These are phyloP conservation scores for Andrena flavipes DNA, from an alignment of 2,888 invertebrate genomes.

Conservation along the genomic window DNA sequence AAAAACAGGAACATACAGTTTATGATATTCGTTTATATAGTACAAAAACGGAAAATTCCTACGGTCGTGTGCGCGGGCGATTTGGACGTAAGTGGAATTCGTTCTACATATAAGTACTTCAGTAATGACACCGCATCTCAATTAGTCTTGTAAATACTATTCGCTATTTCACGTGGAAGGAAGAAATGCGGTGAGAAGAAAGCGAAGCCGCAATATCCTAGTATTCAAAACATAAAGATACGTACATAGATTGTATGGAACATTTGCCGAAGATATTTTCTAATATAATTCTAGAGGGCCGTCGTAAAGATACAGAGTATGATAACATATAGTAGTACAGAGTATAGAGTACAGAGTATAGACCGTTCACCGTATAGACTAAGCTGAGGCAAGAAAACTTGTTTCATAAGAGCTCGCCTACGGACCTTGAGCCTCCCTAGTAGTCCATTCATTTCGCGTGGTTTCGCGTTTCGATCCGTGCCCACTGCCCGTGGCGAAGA, in stretches of 20 bases:
- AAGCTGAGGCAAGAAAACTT: not conserved
- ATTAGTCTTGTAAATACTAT: not conserved
- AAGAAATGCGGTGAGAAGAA: not conserved
- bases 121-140: no score
- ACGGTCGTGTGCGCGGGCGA: no score
- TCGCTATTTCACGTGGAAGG: not conserved
- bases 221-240: not conserved
- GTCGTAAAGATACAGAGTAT: not conserved
- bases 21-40: no score
- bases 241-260: no score
- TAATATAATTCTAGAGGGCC: not conserved
- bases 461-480: constrained; percentile 50
- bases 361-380: not conserved
- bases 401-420: constrained; percentile 54
- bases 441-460: constrained; percentile 26
- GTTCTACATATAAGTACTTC: no score
- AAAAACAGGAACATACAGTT: no score
- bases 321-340: not conserved
- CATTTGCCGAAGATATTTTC: not conserved
- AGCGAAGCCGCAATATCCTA: not conserved
- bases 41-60: no score
- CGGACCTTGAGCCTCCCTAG: constrained; percentile 63
- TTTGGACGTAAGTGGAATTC: no score
- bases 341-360: not conserved
- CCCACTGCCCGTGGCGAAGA: constrained; percentile 38